These are phyloP conservation scores for Ranitomeya imitator DNA, from an alignment of 2,113 vertebrate species.

Conservation along the genomic window DNA sequence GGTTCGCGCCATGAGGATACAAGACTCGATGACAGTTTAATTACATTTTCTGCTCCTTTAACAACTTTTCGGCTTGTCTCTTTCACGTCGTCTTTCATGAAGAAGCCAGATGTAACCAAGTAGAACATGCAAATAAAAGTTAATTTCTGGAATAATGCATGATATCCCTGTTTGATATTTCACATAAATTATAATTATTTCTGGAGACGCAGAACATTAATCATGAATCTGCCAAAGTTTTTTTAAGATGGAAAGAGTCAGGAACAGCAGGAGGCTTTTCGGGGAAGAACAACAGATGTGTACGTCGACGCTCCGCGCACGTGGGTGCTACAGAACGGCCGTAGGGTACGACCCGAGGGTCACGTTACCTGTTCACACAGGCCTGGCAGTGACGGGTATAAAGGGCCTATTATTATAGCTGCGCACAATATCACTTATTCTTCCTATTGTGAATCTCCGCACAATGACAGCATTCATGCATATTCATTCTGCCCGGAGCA, in stretches of 20 bases:
- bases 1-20: not conserved
- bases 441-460: not conserved
- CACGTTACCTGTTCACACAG: too few relatives aligned
- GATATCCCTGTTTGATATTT: conserved; percentile 59
- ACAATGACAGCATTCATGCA: not conserved
- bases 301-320: not conserved
- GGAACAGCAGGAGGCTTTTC: conserved; percentile 43
- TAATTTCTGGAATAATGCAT: conserved; percentile 59
- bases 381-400: not conserved
- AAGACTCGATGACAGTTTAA: conserved; percentile 43
- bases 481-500: not conserved
- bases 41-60: conserved; percentile 49
- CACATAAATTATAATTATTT: conserved; percentile 59
- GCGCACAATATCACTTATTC: not conserved
- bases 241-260: conserved; percentile 39
- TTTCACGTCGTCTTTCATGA: conserved; percentile 42
- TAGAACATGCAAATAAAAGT: conserved; percentile 57
- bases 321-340: conserved; percentile 9
- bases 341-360: not conserved
- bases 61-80: conserved; percentile 48
- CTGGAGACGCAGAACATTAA: conserved; percentile 52
- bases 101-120: conserved; percentile 56
- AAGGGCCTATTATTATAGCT: not conserved
- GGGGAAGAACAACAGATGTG: conserved; percentile 34
- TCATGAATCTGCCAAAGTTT: conserved; percentile 54